phyloP scores from a whole-genome alignment of 2,113 vertebrate species.

The Ochotona curzoniae region DNA sequence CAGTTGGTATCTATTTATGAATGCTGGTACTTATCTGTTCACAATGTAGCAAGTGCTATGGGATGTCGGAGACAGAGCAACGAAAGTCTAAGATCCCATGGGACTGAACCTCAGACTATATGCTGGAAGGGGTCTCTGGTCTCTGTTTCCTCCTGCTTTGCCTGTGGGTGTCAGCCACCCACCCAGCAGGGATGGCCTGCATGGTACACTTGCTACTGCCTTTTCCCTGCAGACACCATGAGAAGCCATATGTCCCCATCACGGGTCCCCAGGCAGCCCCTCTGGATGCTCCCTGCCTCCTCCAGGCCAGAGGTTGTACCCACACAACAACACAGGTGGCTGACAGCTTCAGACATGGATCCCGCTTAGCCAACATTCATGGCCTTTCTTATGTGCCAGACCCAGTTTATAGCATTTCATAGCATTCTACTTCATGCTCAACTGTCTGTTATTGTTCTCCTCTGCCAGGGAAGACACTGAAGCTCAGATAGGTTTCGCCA shows the following conservation, averaged over 20 bases:
- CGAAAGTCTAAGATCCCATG: neutral
- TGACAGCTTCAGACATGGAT: neutral
- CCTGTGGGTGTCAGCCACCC: neutral
- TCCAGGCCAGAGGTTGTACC: neutral
- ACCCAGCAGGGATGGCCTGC: neutral
- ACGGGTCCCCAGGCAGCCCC: neutral
- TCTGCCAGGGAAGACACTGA: neutral
- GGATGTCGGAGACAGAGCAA: neutral
- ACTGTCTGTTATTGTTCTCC: neutral
- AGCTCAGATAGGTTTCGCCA: neutral
- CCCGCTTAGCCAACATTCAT: neutral
- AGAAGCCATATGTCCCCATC: neutral
- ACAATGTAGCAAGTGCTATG: neutral
- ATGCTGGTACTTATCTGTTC: neutral
- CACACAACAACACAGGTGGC: accelerated
- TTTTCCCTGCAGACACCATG: neutral
- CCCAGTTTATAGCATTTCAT: neutral
- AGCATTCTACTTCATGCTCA: neutral
- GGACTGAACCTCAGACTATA: neutral
- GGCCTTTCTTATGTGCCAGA: neutral
- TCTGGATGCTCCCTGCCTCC: neutral
- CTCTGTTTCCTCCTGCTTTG: neutral
- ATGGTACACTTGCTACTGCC: neutral
- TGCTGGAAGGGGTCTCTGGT: neutral
- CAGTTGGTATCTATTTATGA: neutral